Evolutionary conservation across 1,140 invertebrate species (phyloP), one percentile per base, ranked within the genome.

Genomic region (Drosophila nigrodunni): DNA sequence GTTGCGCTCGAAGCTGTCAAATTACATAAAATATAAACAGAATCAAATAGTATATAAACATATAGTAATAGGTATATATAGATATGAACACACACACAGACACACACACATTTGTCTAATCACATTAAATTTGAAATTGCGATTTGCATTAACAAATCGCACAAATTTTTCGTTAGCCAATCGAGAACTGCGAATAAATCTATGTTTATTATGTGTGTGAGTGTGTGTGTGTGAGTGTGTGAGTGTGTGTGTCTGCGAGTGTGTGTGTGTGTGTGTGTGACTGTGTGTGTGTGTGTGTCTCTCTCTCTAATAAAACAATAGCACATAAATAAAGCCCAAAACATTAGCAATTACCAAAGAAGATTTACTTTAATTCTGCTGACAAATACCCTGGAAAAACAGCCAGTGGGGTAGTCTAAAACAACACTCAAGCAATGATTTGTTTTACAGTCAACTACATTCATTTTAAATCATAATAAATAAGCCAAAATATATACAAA

Each of bases 11-110:
- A 61, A 49, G 34, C 60, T 64, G 37, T 52, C 47, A 64, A 41
- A 52, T 52, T 64, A 52, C 35, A 52, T 64, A 64, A 64, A 64
- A 52, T 52, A 62, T 64, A 41, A 64, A n/a, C 34, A 61, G n/a
- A 41, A 41, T 8, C 11, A 9, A 21, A 21, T 21, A 21, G 18
- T 21, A 21, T 21, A 21, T 21, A 21, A 21, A 21, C 18, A 21
- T 21, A 21, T 21, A 21, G 18, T 21, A 21, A 21, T 21, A 0
- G 18, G 2, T 0, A 49, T 46, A 25, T 39, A 49, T 25, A 30
- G 13, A 21, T 55, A 35, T 0, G 21, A 13, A 35, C 10, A 46
- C 13, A 37, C 7, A 13, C 34, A 52, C 49, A 35, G 8, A 35
- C 30, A 55, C 52, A 52, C 30, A 15, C 50, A 46, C 52, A 57